Evolutionary conservation across 2,888 invertebrate species (phyloP).

Genomic region (Parnassius glacialis): DNA sequence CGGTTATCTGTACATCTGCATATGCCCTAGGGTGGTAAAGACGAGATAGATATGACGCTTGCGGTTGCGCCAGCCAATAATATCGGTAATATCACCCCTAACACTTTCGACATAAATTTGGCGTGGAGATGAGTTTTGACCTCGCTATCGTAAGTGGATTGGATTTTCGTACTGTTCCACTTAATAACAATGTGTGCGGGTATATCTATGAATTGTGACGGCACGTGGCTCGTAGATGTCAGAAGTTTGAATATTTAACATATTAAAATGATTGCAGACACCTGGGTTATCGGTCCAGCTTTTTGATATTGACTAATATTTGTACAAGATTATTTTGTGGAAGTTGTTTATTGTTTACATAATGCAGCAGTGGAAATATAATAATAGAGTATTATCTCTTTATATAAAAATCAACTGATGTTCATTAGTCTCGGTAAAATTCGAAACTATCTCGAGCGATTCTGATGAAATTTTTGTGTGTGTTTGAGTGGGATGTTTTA

Average conservation of each 20-base stretch:
- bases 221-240: background rate
- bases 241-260: constrained; percentile 12
- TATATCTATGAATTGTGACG: background rate
- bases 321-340: background rate
- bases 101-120: background rate
- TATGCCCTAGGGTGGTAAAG: background rate
- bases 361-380: too few relatives aligned
- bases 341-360: too few relatives aligned
- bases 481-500: too few relatives aligned
- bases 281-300: background rate
- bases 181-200: constrained; percentile 12
- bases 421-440: too few relatives aligned
- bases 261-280: constrained; percentile 3
- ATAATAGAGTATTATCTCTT: too few relatives aligned
- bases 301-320: background rate
- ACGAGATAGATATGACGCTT: background rate
- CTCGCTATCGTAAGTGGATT: constrained; percentile 4
- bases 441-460: too few relatives aligned
- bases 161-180: constrained; percentile 3
- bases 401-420: too few relatives aligned
- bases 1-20: too few relatives aligned
- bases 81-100: background rate
- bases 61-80: background rate
- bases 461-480: too few relatives aligned
- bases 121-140: background rate